Evolutionary conservation across 30 jellyfish, hydroid and myxozoan species (phyloP).

Genomic region (Cassiopea andromeda): DNA sequence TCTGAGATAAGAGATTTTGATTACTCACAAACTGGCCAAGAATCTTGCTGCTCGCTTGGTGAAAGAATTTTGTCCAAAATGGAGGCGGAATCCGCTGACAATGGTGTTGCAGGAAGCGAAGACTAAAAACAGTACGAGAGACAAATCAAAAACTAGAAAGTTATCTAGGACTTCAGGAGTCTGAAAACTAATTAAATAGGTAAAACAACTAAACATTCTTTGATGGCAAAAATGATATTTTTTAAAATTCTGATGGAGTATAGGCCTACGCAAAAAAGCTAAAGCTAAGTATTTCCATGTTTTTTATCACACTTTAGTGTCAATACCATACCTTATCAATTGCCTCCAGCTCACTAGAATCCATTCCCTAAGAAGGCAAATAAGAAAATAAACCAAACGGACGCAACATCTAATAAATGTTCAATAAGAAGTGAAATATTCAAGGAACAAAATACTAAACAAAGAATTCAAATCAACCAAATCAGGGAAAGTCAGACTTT

Average conservation of each 20-base stretch:
- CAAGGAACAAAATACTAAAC: too few species aligned
- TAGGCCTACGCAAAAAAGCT: too few species aligned
- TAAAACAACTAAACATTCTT: too few species aligned
- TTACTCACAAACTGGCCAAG: constrained; percentile 73
- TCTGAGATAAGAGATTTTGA: neutral
- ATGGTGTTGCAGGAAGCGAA: constrained; percentile 65
- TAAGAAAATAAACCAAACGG: neutral
- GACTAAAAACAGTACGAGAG: constrained; percentile 19
- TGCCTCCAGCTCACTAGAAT: constrained; percentile 85
- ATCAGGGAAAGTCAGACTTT: too few species aligned
- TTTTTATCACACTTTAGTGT: too few species aligned
- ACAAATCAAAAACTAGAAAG: too few species aligned
- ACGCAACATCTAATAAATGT: neutral
- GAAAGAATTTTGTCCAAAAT: constrained; percentile 75
- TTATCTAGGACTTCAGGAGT: too few species aligned
- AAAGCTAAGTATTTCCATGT: too few species aligned
- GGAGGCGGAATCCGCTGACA: constrained; percentile 65
- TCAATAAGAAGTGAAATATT: neutral
- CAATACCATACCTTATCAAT: constrained; percentile 56
- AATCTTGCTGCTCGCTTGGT: constrained; percentile 55
- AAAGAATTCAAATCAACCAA: too few species aligned
- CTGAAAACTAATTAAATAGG: too few species aligned
- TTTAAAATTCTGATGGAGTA: too few species aligned
- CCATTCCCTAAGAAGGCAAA: constrained; percentile 87
- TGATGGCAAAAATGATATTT: too few species aligned